phyloP scores from a whole-genome alignment of 1,140 invertebrate species.

The Adoxophyes honmai region DNA sequence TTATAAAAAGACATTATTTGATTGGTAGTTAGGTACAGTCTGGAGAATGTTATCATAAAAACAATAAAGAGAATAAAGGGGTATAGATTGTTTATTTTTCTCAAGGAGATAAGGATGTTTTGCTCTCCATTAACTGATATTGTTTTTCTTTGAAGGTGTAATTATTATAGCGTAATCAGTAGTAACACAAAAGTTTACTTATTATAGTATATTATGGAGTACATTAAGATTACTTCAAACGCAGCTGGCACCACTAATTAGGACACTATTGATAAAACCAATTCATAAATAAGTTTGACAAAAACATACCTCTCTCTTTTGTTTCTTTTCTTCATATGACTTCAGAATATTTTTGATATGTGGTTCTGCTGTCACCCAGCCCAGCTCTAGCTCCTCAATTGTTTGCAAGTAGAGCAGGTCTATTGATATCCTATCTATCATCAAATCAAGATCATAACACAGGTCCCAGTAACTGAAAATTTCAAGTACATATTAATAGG shows the following conservation, averaged over 20 bases:
- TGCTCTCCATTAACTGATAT: too few relatives aligned
- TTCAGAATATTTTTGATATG: constrained; percentile 84
- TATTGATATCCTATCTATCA: constrained; percentile 87
- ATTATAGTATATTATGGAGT: too few relatives aligned
- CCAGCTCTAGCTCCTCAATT: constrained; percentile 89
- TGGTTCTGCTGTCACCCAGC: constrained; percentile 87
- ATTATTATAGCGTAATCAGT: too few relatives aligned
- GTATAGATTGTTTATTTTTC: too few relatives aligned
- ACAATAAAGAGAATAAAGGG: neutral
- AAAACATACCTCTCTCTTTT: constrained; percentile 86
- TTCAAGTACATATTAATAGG: constrained; percentile 15
- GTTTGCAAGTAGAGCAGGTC: constrained; percentile 94
- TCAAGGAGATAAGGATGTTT: too few relatives aligned
- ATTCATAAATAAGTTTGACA: constrained; percentile 17
- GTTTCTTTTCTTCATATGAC: constrained; percentile 84
- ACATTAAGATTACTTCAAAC: too few relatives aligned
- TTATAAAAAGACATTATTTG: too few relatives aligned
- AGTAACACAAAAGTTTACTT: too few relatives aligned
- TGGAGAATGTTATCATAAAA: neutral
- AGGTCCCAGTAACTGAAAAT: constrained; percentile 93
- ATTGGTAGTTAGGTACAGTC: too few relatives aligned
- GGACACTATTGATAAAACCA: neutral
- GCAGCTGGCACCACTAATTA: too few relatives aligned
- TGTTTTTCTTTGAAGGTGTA: too few relatives aligned
- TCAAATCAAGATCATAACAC: constrained; percentile 88